Base-by-base conservation (phyloP, 2,113 vertebrate genomes). In the Lipotes vexillifer region DNA sequence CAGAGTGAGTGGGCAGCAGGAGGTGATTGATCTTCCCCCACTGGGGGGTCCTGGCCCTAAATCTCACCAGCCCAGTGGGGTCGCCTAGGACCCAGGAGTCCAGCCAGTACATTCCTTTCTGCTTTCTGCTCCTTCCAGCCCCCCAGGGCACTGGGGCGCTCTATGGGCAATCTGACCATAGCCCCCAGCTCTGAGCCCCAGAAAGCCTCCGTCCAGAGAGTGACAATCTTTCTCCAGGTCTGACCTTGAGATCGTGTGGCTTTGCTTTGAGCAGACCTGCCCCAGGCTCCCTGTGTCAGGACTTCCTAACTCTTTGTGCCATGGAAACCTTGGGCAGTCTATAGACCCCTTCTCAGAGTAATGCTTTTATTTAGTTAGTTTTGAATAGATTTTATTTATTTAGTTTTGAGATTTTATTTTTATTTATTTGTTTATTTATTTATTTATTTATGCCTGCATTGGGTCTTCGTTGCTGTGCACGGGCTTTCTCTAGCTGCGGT, bases 71-170 rank as follows among this genome's bases (percentile, higher is more conserved):
- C 66, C 86, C 66, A 75, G 55, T 86, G 61, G 86, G 38, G 92
- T 97, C 52, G 4, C 96, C 97, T 87, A 94, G 96, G 96, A 91
- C 96, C 68, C 85, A 78, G 82, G 82, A 91, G 49, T 90, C 52
- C 25, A 95, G 95, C 86, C 86, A 97, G 92, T 52, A 80, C 89
- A 93, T 96, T 86, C 78, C 82, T 88, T 75, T 52, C 49, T 63
- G 18, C 27, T 78, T 52, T 95, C 25, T 68, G n/a, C 27, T 61
- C 46, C 36, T 93, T 44, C 23, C 18, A 72, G 69, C 46, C 41
- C 87, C 65, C 71, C 1, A 18, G 84, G 66, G 66, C 55, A 33
- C 49, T 65, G 87, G 61, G 44, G 31, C 18, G 21, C 38, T 23
- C n/a, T 29, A 27, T 5, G 15, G 52, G 86, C 77, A 41, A 23